Evolutionary conservation across 2,797 vertebrate species (phyloP).

Genomic region (Cossypha polioptera): DNA sequence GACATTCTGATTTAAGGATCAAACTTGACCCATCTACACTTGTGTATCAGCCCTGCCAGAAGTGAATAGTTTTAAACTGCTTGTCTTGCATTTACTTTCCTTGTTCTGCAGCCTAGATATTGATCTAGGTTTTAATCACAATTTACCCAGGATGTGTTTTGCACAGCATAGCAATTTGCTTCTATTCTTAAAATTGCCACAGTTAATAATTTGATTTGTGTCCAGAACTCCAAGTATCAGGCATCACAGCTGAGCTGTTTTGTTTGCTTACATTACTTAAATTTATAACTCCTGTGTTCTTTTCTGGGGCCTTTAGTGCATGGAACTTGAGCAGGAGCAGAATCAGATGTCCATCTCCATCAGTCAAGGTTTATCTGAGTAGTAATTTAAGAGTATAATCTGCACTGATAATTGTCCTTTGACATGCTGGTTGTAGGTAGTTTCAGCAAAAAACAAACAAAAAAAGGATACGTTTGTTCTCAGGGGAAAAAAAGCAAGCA

Average conservation of each 20-base stretch:
- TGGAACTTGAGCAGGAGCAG: neutral
- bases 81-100: neutral
- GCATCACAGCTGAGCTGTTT: neutral
- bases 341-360: neutral
- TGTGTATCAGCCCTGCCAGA: neutral
- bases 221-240: neutral
- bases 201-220: neutral
- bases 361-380: neutral
- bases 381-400: neutral
- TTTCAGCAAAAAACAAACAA: neutral
- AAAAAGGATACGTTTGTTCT: neutral
- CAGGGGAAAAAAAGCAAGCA: fast-evolving
- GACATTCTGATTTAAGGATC: neutral
- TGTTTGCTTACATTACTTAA: neutral
- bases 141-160: neutral
- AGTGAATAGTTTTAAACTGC: neutral
- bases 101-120: neutral
- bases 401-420: neutral
- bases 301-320: neutral
- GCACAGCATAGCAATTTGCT: neutral
- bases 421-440: neutral
- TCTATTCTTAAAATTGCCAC: neutral
- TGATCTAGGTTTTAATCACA: neutral
- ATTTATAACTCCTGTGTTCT: neutral
- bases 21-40: neutral